phyloP scores from a whole-genome alignment of 2,797 vertebrate species.

The Premnoplex brunnescens region DNA sequence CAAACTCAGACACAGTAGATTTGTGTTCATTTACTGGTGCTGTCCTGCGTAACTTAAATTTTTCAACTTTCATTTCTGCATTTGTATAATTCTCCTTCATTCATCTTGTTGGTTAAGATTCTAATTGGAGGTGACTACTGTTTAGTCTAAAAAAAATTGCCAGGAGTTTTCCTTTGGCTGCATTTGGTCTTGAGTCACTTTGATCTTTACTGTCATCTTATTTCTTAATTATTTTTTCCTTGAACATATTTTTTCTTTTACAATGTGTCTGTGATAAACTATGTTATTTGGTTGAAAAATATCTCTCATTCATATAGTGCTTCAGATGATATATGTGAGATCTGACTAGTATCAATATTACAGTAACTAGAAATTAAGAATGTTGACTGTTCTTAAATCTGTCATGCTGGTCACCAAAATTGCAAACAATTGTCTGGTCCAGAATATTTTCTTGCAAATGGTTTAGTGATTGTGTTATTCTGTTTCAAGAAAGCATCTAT shows the following conservation, averaged over 20 bases:
- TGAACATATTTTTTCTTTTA: not conserved
- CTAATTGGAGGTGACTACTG: not conserved
- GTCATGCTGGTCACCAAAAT: not conserved
- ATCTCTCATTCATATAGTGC: not conserved
- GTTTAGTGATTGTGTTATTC: not conserved
- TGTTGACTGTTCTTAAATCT: not conserved
- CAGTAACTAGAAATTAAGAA: not conserved
- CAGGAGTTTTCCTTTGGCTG: not conserved
- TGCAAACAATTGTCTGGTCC: not conserved
- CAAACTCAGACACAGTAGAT: not conserved
- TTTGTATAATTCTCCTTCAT: not conserved
- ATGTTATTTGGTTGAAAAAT: not conserved
- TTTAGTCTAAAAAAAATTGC: not conserved
- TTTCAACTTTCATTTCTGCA: not conserved
- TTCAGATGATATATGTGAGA: not conserved
- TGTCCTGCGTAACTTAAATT: not conserved
- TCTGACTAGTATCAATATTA: not conserved
- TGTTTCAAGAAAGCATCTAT: not conserved
- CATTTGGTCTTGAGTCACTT: not conserved
- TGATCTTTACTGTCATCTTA: not conserved
- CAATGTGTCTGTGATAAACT: not conserved
- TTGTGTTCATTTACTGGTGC: not conserved
- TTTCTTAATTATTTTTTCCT: not conserved
- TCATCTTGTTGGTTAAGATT: not conserved
- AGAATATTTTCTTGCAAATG: not conserved